These are phyloP conservation scores for Eristalis pertinax DNA, from an alignment of 2,888 invertebrate species.

Conservation along the genomic window DNA sequence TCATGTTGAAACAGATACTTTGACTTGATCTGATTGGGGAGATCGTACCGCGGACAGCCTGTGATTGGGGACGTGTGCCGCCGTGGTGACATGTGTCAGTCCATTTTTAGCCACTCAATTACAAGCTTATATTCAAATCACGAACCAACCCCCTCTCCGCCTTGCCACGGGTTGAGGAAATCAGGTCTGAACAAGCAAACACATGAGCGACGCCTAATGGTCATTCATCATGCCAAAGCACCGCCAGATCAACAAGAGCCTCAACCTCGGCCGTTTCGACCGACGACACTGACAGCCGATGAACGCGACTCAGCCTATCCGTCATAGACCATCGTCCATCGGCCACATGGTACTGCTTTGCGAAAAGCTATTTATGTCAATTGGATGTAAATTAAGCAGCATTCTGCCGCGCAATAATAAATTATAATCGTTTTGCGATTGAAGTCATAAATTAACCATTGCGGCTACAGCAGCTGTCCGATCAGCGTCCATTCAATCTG, in stretches of 20 bases:
- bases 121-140: constrained; percentile 57
- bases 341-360: not conserved
- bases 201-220: not conserved
- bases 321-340: constrained; percentile 3
- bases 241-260: not conserved
- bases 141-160: too few species aligned
- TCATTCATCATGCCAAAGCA: constrained; percentile 4
- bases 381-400: constrained; percentile 50
- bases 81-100: constrained; percentile 42
- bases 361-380: constrained; percentile 52
- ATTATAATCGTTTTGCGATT: constrained; percentile 18
- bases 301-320: constrained; percentile 1
- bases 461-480: constrained; percentile 17
- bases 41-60: not conserved
- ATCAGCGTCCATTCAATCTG: not conserved
- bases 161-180: not conserved
- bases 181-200: not conserved
- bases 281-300: constrained; percentile 20
- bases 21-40: constrained; percentile 15
- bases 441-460: constrained; percentile 19
- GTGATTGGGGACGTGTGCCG: constrained; percentile 38
- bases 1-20: constrained; percentile 9
- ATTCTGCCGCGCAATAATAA: constrained; percentile 41
- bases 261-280: not conserved
- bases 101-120: constrained; percentile 46